These are phyloP conservation scores for Apoda limacodes DNA, from an alignment of 2,888 invertebrate genomes.

Conservation along the genomic window DNA sequence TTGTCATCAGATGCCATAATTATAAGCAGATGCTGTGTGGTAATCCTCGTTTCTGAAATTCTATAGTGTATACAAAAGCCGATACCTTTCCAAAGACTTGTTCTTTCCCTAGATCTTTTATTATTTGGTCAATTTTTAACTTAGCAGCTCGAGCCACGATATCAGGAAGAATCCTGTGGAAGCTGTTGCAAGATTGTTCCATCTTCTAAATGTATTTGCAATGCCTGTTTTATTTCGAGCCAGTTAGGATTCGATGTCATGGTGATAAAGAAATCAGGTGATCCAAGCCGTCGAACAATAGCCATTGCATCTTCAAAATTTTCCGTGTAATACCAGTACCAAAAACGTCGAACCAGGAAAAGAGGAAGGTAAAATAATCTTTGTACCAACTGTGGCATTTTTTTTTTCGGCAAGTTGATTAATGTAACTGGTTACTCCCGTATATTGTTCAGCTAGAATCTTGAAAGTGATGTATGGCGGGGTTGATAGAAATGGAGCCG, in stretches of 20 bases:
- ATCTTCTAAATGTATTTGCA: constrained; percentile 16
- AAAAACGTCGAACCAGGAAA: constrained; percentile 15
- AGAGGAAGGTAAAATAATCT: constrained; percentile 17
- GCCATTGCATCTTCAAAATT: constrained; percentile 21
- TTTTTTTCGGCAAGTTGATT: constrained; percentile 14
- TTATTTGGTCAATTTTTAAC: constrained; percentile 17
- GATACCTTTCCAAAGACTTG: constrained; percentile 17
- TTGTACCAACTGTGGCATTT: constrained; percentile 16
- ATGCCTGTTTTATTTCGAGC: constrained; percentile 21
- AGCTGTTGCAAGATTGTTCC: constrained; percentile 17
- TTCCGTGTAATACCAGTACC: constrained; percentile 15
- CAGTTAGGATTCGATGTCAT: constrained; percentile 24
- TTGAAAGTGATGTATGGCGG: too few species aligned
- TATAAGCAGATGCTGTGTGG: constrained; percentile 16
- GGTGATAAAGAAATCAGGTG: constrained; percentile 19
- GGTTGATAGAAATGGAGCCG: too few species aligned
- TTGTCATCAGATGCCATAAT: constrained; percentile 16
- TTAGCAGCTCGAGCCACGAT: constrained; percentile 17
- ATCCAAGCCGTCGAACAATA: constrained; percentile 17
- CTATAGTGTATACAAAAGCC: constrained; percentile 17
- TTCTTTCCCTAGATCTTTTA: constrained; percentile 17
- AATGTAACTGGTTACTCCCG: constrained; percentile 15
- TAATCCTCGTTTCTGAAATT: constrained; percentile 14
- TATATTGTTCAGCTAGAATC: constrained; percentile 17
- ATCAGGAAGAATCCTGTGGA: constrained; percentile 16